Base-by-base conservation (phyloP, 2,888 invertebrate genomes). In the Automeris io region DNA sequence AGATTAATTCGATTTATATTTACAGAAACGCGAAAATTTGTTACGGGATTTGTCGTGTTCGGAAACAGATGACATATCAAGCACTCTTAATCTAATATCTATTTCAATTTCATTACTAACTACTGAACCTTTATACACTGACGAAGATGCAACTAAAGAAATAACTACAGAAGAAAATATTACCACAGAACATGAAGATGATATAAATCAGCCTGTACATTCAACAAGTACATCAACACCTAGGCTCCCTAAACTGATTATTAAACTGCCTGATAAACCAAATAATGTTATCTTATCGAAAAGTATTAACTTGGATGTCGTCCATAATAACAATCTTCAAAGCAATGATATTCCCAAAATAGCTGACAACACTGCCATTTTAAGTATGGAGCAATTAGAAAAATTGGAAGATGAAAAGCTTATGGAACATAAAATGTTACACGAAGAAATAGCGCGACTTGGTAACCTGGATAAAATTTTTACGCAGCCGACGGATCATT, bases 1-100 rank as follows among this genome's bases (percentile, higher is more conserved):
- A 23, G 1, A 22, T 32, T 11, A 32, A 9, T 18, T 18, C 21
- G 13, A 26, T 25, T 37, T 46, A 43, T 35, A 47, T 54, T 74
- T 65, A 42, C 75, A 91, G 91, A 89, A 91, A 76, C 88, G 88
- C 1, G 90, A 90, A 57, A 88, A 90, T 34, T 81, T 91, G 47
- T 72, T 90, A 25, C 83, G 77, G 51, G 88, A 90, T 46, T 70
- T 91, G 16, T 88, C 90, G 1, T 91, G 91, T 57, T 70, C 75
- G 7, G 88, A 89, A 42, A 80, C 85, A 42, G 81, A 86, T 39
- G 87, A 87, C 33, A 54, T 62, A 19, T 70, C 77, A 24, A 81
- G 68, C 33, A 46, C 69, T 35, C 35, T 54, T 6, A 57, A 45
- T 40, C 41, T 57, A 9, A 53, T 55, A 18, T 61, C 71, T 12